A percentile compares a stretch with the other conserved stretches of the same genome.
phyloP scores from a whole-genome alignment of 2,113 vertebrate genomes.

The Lates calcarifer region DNA sequence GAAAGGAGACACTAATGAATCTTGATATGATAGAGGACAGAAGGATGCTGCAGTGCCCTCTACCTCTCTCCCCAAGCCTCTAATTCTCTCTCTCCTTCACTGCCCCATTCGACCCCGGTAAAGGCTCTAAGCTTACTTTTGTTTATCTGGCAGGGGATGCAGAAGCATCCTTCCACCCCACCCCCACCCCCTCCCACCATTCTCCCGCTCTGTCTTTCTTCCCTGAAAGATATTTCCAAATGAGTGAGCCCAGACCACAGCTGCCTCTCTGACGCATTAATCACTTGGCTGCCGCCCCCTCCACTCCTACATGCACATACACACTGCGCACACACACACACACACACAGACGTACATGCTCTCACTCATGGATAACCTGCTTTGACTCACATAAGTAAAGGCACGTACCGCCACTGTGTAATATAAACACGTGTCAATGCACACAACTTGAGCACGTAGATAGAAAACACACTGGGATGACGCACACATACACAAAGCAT shows the following conservation, averaged over 20 bases:
- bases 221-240: slow-evolving; percentile 80
- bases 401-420: slow-evolving; percentile 35
- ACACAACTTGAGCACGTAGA: slow-evolving; percentile 25
- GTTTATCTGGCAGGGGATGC: slow-evolving; percentile 69
- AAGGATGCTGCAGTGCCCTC: slow-evolving; percentile 49
- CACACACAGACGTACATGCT: slow-evolving; percentile 6
- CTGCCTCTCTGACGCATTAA: slow-evolving; percentile 80
- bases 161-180: slow-evolving; percentile 28
- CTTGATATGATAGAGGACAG: slow-evolving; percentile 38
- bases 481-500: slow-evolving; percentile 31
- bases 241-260: slow-evolving; percentile 73
- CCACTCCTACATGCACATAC: slow-evolving; percentile 15
- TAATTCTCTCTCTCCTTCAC: slow-evolving; percentile 42
- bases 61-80: slow-evolving; percentile 21
- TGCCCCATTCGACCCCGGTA: slow-evolving; percentile 17
- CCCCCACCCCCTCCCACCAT: not conserved
- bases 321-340: not conserved
- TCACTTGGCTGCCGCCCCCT: slow-evolving; percentile 74
- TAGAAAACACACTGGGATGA: slow-evolving; percentile 29
- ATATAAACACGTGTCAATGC: slow-evolving; percentile 51
- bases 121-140: slow-evolving; percentile 59
- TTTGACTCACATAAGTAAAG: slow-evolving; percentile 49
- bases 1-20: slow-evolving; percentile 48
- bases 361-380: slow-evolving; percentile 34
- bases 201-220: slow-evolving; percentile 57